Percentiles rank a stretch among this genome's conserved stretches.
These are phyloP conservation scores for Aplochiton taeniatus DNA, from an alignment of 2,797 vertebrate genomes.

Conservation along the genomic window DNA sequence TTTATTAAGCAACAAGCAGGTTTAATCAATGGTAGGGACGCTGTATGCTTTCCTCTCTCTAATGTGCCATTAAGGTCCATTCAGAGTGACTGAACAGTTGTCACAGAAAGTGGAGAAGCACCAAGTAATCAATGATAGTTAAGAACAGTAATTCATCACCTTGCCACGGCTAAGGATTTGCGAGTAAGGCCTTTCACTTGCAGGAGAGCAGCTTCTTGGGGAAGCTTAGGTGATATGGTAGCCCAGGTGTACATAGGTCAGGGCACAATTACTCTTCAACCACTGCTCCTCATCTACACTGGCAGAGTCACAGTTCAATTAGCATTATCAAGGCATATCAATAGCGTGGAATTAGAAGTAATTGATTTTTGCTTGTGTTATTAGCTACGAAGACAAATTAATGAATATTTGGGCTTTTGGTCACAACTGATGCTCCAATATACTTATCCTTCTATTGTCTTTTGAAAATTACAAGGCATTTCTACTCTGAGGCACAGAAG, in stretches of 20 bases:
- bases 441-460: background rate
- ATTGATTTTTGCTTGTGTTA: conserved; percentile 72
- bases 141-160: conserved; percentile 99
- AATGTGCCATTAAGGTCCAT: conserved; percentile 91
- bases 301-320: conserved; percentile 76
- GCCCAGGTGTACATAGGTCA: conserved; percentile 68
- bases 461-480: background rate
- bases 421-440: conserved; percentile 43
- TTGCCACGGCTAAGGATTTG: conserved; percentile 89
- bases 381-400: conserved; percentile 30
- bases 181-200: conserved; percentile 60
- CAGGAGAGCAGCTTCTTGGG: conserved; percentile 54
- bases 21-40: conserved; percentile 78
- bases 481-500: too few species aligned
- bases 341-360: conserved; percentile 78
- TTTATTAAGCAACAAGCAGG: conserved; percentile 84
- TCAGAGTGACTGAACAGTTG: conserved; percentile 93
- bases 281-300: conserved; percentile 73
- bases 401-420: conserved; percentile 25
- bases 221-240: conserved; percentile 60
- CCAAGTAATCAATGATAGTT: conserved; percentile 96
- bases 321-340: conserved; percentile 81
- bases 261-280: conserved; percentile 81
- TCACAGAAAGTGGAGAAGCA: conserved; percentile 89
- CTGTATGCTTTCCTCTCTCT: conserved; percentile 81